phyloP scores from a whole-genome alignment of 2,888 invertebrate species.

The Chaetogeoica ovagalla region DNA sequence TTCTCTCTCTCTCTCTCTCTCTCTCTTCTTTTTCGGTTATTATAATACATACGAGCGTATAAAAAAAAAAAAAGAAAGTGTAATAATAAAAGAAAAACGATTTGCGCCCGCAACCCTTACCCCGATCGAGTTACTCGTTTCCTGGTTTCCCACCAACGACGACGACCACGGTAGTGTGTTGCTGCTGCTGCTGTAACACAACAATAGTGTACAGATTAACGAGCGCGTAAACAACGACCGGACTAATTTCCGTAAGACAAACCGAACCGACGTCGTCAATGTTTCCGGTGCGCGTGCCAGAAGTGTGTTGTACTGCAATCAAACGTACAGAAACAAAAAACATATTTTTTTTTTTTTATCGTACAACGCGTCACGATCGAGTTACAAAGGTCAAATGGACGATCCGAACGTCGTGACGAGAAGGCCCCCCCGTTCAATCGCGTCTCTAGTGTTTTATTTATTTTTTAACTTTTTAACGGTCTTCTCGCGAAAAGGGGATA shows the following conservation, averaged over 20 bases:
- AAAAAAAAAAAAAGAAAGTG: not conserved
- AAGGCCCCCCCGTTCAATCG: no score
- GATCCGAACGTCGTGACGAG: no score
- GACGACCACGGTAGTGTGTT: not conserved
- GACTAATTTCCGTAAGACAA: conserved; percentile 22
- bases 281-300: conserved; percentile 6
- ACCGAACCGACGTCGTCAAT: conserved; percentile 13
- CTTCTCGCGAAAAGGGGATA: no score
- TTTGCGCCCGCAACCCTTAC: not conserved
- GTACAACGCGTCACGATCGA: no score
- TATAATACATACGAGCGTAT: not conserved
- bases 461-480: no score
- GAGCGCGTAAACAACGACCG: conserved; percentile 10
- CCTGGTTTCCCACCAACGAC: not conserved
- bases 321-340: no score
- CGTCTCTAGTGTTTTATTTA: no score
- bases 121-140: conserved; percentile 9
- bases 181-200: not conserved
- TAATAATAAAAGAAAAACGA: not conserved
- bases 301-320: no score
- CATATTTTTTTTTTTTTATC: no score
- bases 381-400: no score
- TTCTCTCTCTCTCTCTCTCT: no score
- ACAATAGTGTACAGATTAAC: conserved; percentile 13
- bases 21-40: not conserved